Base-by-base conservation (phyloP, 23 tunicate genomes). In the Oikopleura dioica region DNA sequence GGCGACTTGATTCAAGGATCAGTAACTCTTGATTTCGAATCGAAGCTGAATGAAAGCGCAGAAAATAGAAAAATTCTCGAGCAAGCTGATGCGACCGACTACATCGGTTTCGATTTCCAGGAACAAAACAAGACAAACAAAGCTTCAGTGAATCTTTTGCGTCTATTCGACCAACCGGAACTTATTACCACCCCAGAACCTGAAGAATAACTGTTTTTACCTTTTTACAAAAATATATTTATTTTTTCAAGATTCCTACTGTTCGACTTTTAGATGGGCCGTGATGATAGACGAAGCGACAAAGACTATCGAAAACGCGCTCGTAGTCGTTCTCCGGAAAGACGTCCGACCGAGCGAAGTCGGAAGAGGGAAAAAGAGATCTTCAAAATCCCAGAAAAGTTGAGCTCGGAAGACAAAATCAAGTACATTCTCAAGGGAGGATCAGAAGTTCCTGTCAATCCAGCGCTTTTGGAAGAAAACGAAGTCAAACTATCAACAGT, bases 221-320 rank as follows among this genome's bases (percentile, higher is more conserved):
- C 9, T 16, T 9, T 44, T 44, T 16, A 9, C 9, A 9, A 44
- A 9, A 9, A 9, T 44, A 16, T 44, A 44, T 44, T 44, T 44
- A 9, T 44, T 9, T 16, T 9, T 44, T 44, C 55, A 44, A 44
- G 16, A 44, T 16, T 44, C 9, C 16, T 44, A 44, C 55, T 16
- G 9, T n/a, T n/a, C n/a, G n/a, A n/a, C n/a, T n/a, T n/a, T n/a
- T n/a, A n/a, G n/a, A n/a, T n/a, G n/a, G n/a, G n/a, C n/a, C n/a
- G n/a, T n/a, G n/a, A n/a, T n/a, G n/a, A n/a, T n/a, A n/a, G n/a
- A n/a, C n/a, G n/a, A n/a, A n/a, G n/a, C n/a, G n/a, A n/a, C n/a
- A n/a, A n/a, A n/a, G n/a, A n/a, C n/a, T n/a, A n/a, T n/a, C n/a
- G 72, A 28, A 63, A 63, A 28, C 72, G 72, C 4, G 30, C 72